Evolutionary conservation across 2,797 vertebrate genomes (phyloP).

Genomic region (Cirrhinus molitorella): DNA sequence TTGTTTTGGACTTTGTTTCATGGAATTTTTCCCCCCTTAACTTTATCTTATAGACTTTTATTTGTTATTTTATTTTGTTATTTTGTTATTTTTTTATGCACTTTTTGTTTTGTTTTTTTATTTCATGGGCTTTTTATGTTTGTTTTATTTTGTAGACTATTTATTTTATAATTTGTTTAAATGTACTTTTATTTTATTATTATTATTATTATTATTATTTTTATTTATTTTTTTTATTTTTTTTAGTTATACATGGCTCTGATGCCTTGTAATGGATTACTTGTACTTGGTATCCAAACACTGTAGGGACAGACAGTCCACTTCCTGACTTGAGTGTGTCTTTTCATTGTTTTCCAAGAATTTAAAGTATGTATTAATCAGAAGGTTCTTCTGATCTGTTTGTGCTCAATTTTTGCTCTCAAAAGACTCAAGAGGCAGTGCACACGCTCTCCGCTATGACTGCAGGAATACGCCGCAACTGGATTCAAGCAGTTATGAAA

Average conservation of each 20-base stretch:
- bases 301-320: not conserved
- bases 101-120: not conserved
- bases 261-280: not conserved
- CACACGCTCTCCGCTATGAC: conserved; percentile 87
- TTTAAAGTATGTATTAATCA: not conserved
- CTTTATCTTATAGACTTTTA: not conserved
- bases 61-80: not conserved
- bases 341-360: not conserved
- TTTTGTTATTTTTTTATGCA: not conserved
- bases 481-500: conserved; percentile 87
- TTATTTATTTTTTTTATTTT: too few species aligned
- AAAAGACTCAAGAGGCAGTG: conserved; percentile 81
- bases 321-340: not conserved
- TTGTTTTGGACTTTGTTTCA: too few species aligned
- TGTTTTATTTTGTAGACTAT: not conserved
- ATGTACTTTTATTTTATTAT: not conserved
- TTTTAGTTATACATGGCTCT: not conserved
- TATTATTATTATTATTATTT: too few species aligned
- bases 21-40: too few species aligned
- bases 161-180: not conserved
- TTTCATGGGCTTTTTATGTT: not conserved
- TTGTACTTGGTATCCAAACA: not conserved
- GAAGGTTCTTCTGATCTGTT: not conserved
- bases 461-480: conserved; percentile 84
- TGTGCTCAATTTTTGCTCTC: not conserved